Evolutionary conservation across 2,113 vertebrate genomes (phyloP).

Genomic region (Ictalurus furcatus): DNA sequence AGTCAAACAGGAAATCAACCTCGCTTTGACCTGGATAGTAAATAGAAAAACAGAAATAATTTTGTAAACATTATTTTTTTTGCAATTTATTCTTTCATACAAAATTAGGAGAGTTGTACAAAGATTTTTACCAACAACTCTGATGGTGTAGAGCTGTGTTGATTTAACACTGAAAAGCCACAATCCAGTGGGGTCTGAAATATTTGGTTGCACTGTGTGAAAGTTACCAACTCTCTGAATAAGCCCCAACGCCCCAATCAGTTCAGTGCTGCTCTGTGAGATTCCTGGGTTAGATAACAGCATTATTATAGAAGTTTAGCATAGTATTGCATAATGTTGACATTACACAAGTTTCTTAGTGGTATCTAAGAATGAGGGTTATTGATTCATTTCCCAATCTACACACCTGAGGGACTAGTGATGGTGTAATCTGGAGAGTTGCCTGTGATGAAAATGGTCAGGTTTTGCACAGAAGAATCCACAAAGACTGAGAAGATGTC

Average conservation of each 20-base stretch:
- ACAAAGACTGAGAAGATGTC: slow-evolving; percentile 60
- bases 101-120: background rate
- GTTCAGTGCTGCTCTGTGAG: slow-evolving; percentile 59
- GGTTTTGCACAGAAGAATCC: slow-evolving; percentile 62
- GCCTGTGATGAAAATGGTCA: slow-evolving; percentile 68
- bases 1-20: slow-evolving; percentile 64
- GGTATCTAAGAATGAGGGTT: background rate
- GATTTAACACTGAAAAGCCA: slow-evolving; percentile 66
- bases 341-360: background rate
- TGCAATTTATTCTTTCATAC: background rate
- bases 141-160: slow-evolving; percentile 60
- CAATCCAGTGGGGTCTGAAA: slow-evolving; percentile 50
- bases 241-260: slow-evolving; percentile 60
- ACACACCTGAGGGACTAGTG: slow-evolving; percentile 63
- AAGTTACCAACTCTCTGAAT: slow-evolving; percentile 64
- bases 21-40: slow-evolving; percentile 63
- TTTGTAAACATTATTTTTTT: background rate
- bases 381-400: background rate
- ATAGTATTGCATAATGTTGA: background rate
- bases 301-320: background rate
- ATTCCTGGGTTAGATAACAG: slow-evolving; percentile 52
- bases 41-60: background rate
- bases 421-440: slow-evolving; percentile 60
- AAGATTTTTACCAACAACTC: slow-evolving; percentile 63
- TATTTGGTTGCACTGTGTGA: slow-evolving; percentile 51